Evolutionary conservation across 2,888 invertebrate genomes (phyloP).

Genomic region (Heliconius hortense): DNA sequence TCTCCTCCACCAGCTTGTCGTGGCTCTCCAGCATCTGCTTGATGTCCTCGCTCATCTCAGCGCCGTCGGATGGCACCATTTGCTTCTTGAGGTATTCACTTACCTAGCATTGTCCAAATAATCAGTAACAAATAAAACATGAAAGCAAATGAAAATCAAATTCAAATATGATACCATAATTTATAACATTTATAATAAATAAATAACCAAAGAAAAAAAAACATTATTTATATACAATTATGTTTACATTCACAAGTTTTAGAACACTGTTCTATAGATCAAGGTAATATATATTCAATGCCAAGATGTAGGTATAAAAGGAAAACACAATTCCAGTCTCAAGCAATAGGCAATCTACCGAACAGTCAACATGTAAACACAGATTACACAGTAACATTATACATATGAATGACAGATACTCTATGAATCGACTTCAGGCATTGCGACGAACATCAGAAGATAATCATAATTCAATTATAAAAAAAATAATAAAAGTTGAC

Average conservation of each 20-base stretch:
- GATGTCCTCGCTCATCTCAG: conserved; percentile 87
- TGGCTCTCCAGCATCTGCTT: conserved; percentile 93
- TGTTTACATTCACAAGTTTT: conserved; percentile 1
- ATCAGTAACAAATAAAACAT: not conserved
- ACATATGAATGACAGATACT: not conserved
- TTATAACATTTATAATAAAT: not conserved
- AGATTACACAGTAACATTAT: not conserved
- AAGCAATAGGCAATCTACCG: conserved; percentile 5
- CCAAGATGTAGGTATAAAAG: not conserved
- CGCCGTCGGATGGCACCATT: conserved; percentile 91
- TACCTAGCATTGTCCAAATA: conserved; percentile 82
- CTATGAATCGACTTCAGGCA: conserved; percentile 4
- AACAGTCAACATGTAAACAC: conserved; percentile 7
- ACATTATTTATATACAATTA: not conserved
- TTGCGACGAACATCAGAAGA: not conserved
- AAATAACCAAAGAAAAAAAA: not conserved
- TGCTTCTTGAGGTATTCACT: conserved; percentile 96
- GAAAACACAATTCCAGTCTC: conserved; percentile 2
- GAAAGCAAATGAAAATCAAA: not conserved
- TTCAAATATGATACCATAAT: not conserved
- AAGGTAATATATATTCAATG: not conserved
- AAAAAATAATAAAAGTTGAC: not conserved
- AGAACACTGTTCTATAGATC: conserved; percentile 3
- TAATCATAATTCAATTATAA: not conserved
- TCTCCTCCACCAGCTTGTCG: conserved; percentile 96